Evolutionary conservation across 1,140 invertebrate genomes (phyloP).

Genomic region (Drosophila rhopaloa): DNA sequence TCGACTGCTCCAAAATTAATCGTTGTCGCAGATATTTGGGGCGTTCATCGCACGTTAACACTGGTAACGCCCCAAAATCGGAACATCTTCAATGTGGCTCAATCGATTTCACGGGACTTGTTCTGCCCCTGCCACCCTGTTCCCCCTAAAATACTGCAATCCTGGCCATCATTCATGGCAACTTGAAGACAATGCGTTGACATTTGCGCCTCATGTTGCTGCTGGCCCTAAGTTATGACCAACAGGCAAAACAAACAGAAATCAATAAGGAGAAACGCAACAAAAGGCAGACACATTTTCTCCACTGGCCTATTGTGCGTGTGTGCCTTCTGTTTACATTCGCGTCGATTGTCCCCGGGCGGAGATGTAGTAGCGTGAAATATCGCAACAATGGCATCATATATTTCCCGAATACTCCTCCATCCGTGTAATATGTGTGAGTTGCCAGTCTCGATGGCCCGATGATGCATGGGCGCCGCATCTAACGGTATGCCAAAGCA

Average conservation of each 20-base stretch:
- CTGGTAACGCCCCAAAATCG: conserved; percentile 30
- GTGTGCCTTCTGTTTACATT: conserved; percentile 53
- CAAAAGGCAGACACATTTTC: conserved; percentile 44
- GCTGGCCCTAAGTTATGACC: conserved; percentile 69
- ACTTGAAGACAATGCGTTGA: conserved; percentile 68
- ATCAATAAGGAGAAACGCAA: conserved; percentile 58
- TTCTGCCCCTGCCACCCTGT: not conserved
- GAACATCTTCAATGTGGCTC: conserved; percentile 34
- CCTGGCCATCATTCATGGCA: conserved; percentile 56
- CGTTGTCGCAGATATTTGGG: conserved; percentile 36
- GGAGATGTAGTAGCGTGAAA: conserved; percentile 57
- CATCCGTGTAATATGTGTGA: conserved; percentile 47
- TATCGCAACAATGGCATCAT: conserved; percentile 74
- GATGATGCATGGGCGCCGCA: conserved; percentile 63
- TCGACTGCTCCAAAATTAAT: conserved; percentile 59
- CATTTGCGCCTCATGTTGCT: conserved; percentile 66
- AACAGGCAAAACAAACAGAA: conserved; percentile 77
- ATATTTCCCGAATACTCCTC: conserved; percentile 74
- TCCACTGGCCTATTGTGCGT: conserved; percentile 61
- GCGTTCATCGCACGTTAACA: conserved; percentile 69
- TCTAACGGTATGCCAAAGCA: conserved; percentile 54
- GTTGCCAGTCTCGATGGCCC: conserved; percentile 24
- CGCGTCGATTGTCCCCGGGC: conserved; percentile 36
- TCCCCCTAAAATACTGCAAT: conserved; percentile 19
- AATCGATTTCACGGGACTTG: conserved; percentile 64